Conservation (phyloP, 2,888 invertebrate genomes). For the Lapara coniferarum region DNA sequence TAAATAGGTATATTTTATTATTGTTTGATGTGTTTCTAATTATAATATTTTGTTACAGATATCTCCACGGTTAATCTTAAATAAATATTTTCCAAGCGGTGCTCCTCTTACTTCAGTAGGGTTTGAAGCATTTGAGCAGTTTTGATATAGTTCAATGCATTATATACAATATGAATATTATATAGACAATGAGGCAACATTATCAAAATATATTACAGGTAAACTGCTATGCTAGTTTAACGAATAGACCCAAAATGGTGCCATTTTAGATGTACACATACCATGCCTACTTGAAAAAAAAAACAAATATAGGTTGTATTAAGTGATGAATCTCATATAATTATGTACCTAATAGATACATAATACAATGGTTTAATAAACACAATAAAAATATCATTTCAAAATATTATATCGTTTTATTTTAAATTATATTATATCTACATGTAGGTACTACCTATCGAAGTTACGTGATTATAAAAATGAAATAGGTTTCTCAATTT, state of each 20-base stretch:
- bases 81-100: slow-evolving; percentile 55
- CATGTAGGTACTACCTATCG: too few relatives aligned
- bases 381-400: neutral
- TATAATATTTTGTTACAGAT: slow-evolving; percentile 54
- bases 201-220: neutral
- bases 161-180: too few relatives aligned
- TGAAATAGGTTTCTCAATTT: too few relatives aligned
- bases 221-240: neutral
- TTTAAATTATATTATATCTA: too few relatives aligned
- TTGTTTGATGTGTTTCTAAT: too few relatives aligned
- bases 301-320: slow-evolving; percentile 16
- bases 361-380: neutral
- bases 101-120: neutral
- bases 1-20: too few relatives aligned
- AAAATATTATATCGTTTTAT: neutral
- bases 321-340: slow-evolving; percentile 7
- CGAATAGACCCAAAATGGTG: neutral
- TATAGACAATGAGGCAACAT: neutral
- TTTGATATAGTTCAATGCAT: neutral
- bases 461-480: too few relatives aligned
- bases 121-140: slow-evolving; percentile 15
- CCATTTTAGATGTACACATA: slow-evolving; percentile 16
- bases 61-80: slow-evolving; percentile 62
- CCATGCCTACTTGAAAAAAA: slow-evolving; percentile 6
- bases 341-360: neutral